phyloP scores from a whole-genome alignment of 2,113 vertebrate genomes.

The Colossoma macropomum region DNA sequence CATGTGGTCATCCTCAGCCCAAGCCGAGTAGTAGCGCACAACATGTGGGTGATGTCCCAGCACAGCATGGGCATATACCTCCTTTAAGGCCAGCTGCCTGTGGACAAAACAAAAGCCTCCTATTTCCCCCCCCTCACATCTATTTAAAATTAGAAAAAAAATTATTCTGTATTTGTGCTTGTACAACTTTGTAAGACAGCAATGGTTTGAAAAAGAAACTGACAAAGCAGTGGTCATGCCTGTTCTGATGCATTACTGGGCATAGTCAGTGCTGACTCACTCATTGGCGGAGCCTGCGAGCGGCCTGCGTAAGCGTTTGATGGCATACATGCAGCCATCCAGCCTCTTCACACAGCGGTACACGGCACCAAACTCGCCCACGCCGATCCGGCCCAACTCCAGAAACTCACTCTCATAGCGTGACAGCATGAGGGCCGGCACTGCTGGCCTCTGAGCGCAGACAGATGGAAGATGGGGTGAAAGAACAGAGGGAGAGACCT shows the following conservation, averaged over 20 bases:
- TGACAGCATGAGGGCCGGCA: constrained; percentile 87
- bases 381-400: constrained; percentile 90
- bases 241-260: neutral
- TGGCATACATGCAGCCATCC: constrained; percentile 94
- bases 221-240: too few species aligned
- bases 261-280: constrained; percentile 79
- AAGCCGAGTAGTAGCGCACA: constrained; percentile 95
- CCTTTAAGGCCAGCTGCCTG: constrained; percentile 87
- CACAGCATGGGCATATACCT: constrained; percentile 95
- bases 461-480: constrained; percentile 44
- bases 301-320: constrained; percentile 88
- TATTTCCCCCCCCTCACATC: too few species aligned
- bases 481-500: constrained; percentile 3
- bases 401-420: constrained; percentile 95
- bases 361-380: constrained; percentile 92
- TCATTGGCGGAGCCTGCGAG: constrained; percentile 87
- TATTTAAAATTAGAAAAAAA: too few species aligned
- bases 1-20: constrained; percentile 93
- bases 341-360: constrained; percentile 96
- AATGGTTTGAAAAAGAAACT: neutral
- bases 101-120: constrained; percentile 10
- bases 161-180: too few species aligned
- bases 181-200: too few species aligned
- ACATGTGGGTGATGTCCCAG: constrained; percentile 96
- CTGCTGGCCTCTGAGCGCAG: constrained; percentile 80